phyloP scores from a whole-genome alignment of 2,113 vertebrate genomes.

The Poeciliopsis retropinna region DNA sequence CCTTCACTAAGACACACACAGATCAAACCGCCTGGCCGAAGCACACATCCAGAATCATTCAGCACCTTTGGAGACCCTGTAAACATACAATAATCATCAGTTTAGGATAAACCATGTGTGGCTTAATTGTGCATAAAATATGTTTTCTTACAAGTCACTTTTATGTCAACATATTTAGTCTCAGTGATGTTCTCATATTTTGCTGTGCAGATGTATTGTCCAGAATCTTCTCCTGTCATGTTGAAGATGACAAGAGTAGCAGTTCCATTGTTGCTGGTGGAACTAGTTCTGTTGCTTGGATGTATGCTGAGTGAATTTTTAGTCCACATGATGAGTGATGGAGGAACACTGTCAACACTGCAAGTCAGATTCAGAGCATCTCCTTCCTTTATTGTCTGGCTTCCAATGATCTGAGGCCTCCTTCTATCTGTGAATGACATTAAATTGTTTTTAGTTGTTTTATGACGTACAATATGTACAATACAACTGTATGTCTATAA shows the following conservation, averaged over 20 bases:
- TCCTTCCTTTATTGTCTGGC: background rate
- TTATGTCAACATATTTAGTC: slow-evolving; percentile 12
- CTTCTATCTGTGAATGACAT: slow-evolving; percentile 26
- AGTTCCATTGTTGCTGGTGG: background rate
- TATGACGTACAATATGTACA: background rate
- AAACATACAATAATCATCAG: background rate
- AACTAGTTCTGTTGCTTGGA: background rate
- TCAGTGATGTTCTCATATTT: background rate
- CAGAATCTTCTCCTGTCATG: slow-evolving; percentile 25
- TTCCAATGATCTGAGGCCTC: slow-evolving; percentile 14
- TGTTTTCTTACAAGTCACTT: slow-evolving; percentile 53
- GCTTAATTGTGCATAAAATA: background rate
- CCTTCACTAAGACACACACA: slow-evolving; percentile 60
- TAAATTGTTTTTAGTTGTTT: background rate
- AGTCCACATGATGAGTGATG: slow-evolving; percentile 22
- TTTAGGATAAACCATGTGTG: background rate
- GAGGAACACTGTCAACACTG: slow-evolving; percentile 51
- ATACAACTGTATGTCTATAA: too few relatives aligned
- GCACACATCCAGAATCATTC: slow-evolving; percentile 37
- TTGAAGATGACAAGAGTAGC: slow-evolving; percentile 20
- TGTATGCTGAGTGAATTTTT: background rate
- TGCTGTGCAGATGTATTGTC: slow-evolving; percentile 54
- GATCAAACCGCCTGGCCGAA: slow-evolving; percentile 26
- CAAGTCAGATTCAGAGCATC: slow-evolving; percentile 37
- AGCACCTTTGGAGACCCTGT: slow-evolving; percentile 6